Percentiles rank a stretch among this genome's conserved stretches.
Conservation (phyloP, 2,797 vertebrate genomes). For the Pampus argenteus region DNA sequence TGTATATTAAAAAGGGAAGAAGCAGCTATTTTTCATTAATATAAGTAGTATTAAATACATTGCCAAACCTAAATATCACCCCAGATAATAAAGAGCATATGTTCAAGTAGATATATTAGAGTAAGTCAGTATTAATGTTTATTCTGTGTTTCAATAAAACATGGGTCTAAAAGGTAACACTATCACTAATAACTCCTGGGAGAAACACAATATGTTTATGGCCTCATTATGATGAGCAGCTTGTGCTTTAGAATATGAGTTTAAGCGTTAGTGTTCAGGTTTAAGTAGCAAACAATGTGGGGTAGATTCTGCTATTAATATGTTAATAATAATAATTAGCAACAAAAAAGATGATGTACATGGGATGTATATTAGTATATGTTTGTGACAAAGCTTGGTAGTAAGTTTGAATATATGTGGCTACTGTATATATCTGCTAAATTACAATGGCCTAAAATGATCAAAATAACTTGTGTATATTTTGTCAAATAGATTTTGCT, state of each 20-base stretch:
- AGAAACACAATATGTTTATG: neutral
- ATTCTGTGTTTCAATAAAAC: neutral
- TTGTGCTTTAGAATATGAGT: neutral
- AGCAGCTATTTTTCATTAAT: slow-evolving; percentile 6
- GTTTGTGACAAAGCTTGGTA: neutral
- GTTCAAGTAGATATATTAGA: neutral
- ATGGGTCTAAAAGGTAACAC: neutral
- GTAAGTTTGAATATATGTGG: neutral
- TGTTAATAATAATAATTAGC: no score
- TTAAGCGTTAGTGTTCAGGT: neutral
- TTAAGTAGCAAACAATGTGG: neutral
- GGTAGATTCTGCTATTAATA: neutral
- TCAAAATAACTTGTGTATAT: neutral
- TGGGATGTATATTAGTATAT: neutral
- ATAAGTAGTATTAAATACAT: neutral
- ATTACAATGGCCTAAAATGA: neutral
- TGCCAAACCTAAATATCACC: neutral
- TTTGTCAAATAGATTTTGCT: slow-evolving; percentile 19
- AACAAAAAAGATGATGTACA: slow-evolving; percentile 5
- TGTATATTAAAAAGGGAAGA: neutral
- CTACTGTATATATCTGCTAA: neutral
- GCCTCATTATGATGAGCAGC: neutral
- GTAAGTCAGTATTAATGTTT: neutral
- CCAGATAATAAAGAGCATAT: neutral
- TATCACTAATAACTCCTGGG: neutral